These are phyloP conservation scores for Nemoura dubitans DNA, from an alignment of 2,888 invertebrate species.

Conservation along the genomic window DNA sequence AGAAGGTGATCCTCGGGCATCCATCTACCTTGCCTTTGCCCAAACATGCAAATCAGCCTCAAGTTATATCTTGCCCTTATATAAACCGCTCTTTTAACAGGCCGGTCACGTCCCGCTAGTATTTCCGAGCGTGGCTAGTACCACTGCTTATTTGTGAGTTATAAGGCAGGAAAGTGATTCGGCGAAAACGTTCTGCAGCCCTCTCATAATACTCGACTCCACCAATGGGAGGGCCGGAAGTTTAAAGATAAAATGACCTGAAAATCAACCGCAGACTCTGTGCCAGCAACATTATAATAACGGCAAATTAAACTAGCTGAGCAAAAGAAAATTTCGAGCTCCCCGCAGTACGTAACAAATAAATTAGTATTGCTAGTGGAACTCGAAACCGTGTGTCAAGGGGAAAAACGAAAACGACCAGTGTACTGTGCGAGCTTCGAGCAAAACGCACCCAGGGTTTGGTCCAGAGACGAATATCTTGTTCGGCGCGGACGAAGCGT, in stretches of 20 bases:
- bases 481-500: neutral
- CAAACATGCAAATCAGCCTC: slow-evolving; percentile 25
- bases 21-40: slow-evolving; percentile 9
- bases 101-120: slow-evolving; percentile 7
- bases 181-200: slow-evolving; percentile 22
- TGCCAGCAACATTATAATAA: neutral
- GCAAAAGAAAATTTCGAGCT: neutral
- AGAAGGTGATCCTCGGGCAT: slow-evolving; percentile 21
- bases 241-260: neutral
- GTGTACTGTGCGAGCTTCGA: neutral
- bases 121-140: neutral
- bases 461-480: neutral
- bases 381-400: neutral
- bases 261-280: neutral
- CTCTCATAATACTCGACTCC: neutral
- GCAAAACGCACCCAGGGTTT: neutral
- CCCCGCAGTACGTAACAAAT: neutral
- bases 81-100: neutral
- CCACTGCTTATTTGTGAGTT: slow-evolving; percentile 36
- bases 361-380: neutral
- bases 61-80: neutral
- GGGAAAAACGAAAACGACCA: neutral
- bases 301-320: neutral
- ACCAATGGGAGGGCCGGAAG: neutral
- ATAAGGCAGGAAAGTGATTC: slow-evolving; percentile 30